These are phyloP conservation scores for Calidris pugnax DNA, from an alignment of 2,113 vertebrate species.

Conservation along the genomic window DNA sequence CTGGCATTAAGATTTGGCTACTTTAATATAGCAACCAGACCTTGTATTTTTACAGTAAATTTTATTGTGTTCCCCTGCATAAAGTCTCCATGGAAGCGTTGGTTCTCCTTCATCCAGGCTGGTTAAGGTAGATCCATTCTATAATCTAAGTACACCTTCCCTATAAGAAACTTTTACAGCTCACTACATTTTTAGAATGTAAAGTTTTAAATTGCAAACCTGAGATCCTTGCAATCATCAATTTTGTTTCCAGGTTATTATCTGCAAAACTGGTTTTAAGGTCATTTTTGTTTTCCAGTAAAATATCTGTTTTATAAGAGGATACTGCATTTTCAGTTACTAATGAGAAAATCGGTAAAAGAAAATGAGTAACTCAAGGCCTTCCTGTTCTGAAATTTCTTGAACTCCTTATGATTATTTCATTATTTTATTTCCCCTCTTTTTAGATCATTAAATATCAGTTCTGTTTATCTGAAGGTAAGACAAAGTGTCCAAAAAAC, in stretches of 20 bases:
- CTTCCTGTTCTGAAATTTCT: constrained; percentile 82
- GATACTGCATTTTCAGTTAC: constrained; percentile 81
- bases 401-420: constrained; percentile 83
- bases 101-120: background rate
- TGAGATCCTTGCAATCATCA: background rate
- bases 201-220: background rate
- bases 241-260: background rate
- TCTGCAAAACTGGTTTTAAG: background rate
- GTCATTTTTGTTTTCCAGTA: background rate
- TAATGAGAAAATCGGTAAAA: constrained; percentile 73
- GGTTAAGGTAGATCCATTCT: background rate
- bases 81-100: background rate
- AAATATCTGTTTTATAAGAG: constrained; percentile 63
- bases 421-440: constrained; percentile 86
- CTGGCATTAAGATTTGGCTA: background rate
- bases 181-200: background rate
- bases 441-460: constrained; percentile 99
- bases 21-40: background rate
- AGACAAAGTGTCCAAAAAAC: constrained; percentile 83
- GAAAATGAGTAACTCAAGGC: constrained; percentile 77
- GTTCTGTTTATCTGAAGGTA: constrained; percentile 99
- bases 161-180: background rate
- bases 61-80: background rate
- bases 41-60: background rate
- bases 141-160: background rate